Base-by-base conservation (phyloP, 2,797 vertebrate species). In the Lagodon rhomboides region DNA sequence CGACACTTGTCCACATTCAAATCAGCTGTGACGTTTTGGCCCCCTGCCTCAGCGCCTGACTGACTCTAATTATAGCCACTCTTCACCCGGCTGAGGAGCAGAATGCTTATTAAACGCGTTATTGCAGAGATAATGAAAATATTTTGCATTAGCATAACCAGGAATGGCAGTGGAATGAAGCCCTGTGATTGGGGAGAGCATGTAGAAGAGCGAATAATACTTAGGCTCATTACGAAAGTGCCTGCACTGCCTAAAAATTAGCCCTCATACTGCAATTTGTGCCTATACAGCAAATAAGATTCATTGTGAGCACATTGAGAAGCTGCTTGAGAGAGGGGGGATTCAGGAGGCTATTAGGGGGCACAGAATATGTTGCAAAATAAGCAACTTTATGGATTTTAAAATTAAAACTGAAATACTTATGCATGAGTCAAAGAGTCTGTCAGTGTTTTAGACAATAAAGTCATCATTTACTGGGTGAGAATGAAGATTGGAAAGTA, bases 61-160 rank as follows among this genome's bases (percentile, higher is more conserved):
- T 76, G 65, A 46, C 77, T 86, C 70, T 83, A 83, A 88, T 85
- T 90, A 91, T 66, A 85, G 71, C 61, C 77, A 16, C 83, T 86
- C 70, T 63, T 67, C 72, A 78, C 12, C 17, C 25, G 47, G 64
- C 68, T 49, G 77, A 66, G 74, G 30, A 89, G 85, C 80, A 76
- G 84, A 87, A 85, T 80, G 87, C 77, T 69, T 73, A 88, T 89
- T 90, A 92, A 91, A 91, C 61, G 75, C 85, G 83, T 93, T 82
- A 87, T 63, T 83, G 83, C 77, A 73, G 41, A 87, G 77, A 88
- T 90, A 91, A 92, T 89, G 75, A 83, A 89, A 87, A 91, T 81
- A 81, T 77, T 83, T 61, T 54, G 61, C 62, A 82, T 87, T 84
- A 77, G 83, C 80, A 90, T 75, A 77, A 82, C 79, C 51, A 71